phyloP scores from a whole-genome alignment of 2,888 invertebrate species.

The Epinotia brunnichana region DNA sequence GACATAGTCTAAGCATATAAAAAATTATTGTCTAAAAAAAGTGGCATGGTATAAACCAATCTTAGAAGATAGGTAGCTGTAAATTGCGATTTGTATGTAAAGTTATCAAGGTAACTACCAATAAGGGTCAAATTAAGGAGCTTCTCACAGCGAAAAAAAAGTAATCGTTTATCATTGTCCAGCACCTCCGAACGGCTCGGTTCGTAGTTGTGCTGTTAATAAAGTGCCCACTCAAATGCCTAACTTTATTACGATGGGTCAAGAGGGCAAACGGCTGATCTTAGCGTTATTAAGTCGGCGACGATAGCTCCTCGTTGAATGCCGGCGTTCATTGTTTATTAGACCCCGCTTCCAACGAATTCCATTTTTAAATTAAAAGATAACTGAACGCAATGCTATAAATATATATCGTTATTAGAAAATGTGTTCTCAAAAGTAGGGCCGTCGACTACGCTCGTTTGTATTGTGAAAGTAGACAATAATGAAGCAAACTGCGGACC shows the following conservation, averaged over 20 bases:
- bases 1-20: too few species aligned
- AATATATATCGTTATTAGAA: conserved; percentile 1
- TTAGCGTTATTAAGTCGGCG: conserved; percentile 35
- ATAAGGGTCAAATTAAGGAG: too few species aligned
- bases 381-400: not conserved
- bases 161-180: conserved; percentile 32
- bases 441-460: not conserved
- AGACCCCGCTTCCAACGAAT: conserved; percentile 1
- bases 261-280: conserved; percentile 42
- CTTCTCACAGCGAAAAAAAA: not conserved
- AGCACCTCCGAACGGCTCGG: conserved; percentile 25
- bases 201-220: conserved; percentile 35
- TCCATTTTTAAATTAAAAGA: conserved; percentile 4
- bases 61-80: too few species aligned
- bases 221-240: conserved; percentile 33
- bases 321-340: conserved; percentile 31
- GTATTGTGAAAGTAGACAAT: conserved; percentile 36
- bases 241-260: conserved; percentile 44
- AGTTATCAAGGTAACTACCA: too few species aligned
- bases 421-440: not conserved
- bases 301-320: conserved; percentile 21
- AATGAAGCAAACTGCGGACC: conserved; percentile 31
- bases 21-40: too few species aligned
- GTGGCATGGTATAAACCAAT: not conserved
- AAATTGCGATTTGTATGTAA: too few species aligned